A percentile compares a stretch with the other conserved stretches of the same genome.
Evolutionary conservation across 2,797 vertebrate genomes (phyloP).

Genomic region (Sebastes trivittatus): DNA sequence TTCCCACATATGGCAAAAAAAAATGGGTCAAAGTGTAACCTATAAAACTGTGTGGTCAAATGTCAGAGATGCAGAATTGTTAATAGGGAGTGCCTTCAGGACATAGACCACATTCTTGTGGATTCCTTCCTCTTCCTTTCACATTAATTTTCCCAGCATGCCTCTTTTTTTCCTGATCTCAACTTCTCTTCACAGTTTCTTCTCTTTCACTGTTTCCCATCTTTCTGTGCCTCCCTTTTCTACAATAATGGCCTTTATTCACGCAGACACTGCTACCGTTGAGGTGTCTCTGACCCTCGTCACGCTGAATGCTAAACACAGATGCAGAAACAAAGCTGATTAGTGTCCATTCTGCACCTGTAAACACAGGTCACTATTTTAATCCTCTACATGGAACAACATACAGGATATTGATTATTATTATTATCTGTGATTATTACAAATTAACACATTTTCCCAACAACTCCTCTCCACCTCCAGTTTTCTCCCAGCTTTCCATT

Average conservation of each 20-base stretch:
- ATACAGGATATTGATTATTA: slow-evolving; percentile 11
- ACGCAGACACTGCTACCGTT: slow-evolving; percentile 35
- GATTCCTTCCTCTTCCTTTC: background rate
- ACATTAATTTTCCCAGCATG: background rate
- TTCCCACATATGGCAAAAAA: background rate
- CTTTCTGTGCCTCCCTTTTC: slow-evolving; percentile 12
- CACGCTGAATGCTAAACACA: slow-evolving; percentile 61
- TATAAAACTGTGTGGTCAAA: background rate
- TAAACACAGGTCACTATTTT: slow-evolving; percentile 26
- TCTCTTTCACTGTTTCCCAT: background rate
- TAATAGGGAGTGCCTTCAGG: background rate
- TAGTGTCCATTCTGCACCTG: slow-evolving; percentile 34
- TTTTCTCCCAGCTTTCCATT: slow-evolving; percentile 34
- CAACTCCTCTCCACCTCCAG: slow-evolving; percentile 5
- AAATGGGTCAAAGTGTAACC: background rate
- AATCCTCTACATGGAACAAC: background rate
- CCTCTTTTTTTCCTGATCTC: background rate
- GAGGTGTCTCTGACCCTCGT: slow-evolving; percentile 48
- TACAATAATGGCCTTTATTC: slow-evolving; percentile 60
- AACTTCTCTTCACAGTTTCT: background rate
- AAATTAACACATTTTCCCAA: slow-evolving; percentile 11
- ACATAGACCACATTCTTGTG: background rate
- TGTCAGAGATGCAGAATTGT: background rate
- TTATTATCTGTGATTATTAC: background rate
- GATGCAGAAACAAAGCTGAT: slow-evolving; percentile 47